Conservation (phyloP, 2,797 vertebrate genomes). For the Anisognathus igniventris region DNA sequence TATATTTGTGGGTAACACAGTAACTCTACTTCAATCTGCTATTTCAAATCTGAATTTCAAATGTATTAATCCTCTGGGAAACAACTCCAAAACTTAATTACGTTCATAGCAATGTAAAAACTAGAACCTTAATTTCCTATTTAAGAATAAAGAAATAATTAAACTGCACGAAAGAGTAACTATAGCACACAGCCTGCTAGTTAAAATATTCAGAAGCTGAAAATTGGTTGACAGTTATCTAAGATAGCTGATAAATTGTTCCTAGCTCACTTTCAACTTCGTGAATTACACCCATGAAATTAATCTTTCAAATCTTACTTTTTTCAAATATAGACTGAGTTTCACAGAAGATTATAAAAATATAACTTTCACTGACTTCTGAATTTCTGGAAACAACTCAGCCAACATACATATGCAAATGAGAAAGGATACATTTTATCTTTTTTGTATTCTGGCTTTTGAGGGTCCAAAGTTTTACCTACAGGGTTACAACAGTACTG, state of each 20-base stretch:
- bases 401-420: not conserved
- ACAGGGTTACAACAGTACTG: not conserved
- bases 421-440: not conserved
- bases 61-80: not conserved
- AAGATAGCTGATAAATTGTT: not conserved
- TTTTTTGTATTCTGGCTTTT: not conserved
- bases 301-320: not conserved
- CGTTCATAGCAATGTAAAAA: not conserved
- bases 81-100: not conserved
- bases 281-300: not conserved
- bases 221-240: not conserved
- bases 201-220: not conserved
- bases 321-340: not conserved
- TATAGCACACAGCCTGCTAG: not conserved
- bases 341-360: not conserved
- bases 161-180: not conserved
- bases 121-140: not conserved
- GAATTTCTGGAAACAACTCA: slow-evolving; percentile 7
- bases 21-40: not conserved
- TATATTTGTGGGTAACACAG: not conserved
- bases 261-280: not conserved
- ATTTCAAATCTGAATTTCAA: not conserved
- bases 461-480: not conserved
- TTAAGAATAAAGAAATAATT: not conserved
- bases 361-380: not conserved